phyloP scores from a whole-genome alignment of 2,797 vertebrate genomes.

The Lemur catta region DNA sequence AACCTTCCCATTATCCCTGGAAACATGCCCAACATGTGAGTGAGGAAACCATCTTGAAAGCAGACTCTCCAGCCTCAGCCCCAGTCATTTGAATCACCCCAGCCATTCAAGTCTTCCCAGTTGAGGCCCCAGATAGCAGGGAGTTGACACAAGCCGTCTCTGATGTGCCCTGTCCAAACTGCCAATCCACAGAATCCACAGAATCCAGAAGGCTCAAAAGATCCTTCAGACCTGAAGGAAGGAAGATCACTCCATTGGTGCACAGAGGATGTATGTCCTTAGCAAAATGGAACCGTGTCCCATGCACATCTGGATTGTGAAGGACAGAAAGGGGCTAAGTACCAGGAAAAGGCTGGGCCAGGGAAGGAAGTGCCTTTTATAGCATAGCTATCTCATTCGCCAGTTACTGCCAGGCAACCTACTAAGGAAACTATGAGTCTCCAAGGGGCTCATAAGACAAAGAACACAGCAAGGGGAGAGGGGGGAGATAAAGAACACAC shows the following conservation, averaged over 20 bases:
- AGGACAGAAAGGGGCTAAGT: neutral
- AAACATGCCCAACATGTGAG: neutral
- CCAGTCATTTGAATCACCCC: neutral
- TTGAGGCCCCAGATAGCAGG: neutral
- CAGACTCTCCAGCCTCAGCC: neutral
- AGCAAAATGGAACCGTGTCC: neutral
- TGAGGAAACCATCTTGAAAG: neutral
- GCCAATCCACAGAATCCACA: neutral
- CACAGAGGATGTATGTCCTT: neutral
- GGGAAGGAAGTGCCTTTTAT: slow-evolving; percentile 62
- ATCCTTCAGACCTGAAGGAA: neutral
- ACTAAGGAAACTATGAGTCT: slow-evolving; percentile 36
- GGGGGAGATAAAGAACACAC: neutral
- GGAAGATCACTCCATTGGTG: neutral
- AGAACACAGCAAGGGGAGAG: neutral
- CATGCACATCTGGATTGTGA: neutral
- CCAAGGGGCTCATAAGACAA: slow-evolving; percentile 43
- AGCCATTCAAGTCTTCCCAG: neutral
- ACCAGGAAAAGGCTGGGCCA: slow-evolving; percentile 42
- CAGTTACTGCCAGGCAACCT: slow-evolving; percentile 37
- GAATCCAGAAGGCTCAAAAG: neutral
- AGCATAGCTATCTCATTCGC: slow-evolving; percentile 42
- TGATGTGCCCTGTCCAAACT: neutral
- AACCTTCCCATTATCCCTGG: neutral
- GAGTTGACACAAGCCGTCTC: neutral